Percentiles rank a stretch among this genome's conserved stretches.
Evolutionary conservation across 2,113 vertebrate genomes (phyloP).

Genomic region (Ascaphus truei): DNA sequence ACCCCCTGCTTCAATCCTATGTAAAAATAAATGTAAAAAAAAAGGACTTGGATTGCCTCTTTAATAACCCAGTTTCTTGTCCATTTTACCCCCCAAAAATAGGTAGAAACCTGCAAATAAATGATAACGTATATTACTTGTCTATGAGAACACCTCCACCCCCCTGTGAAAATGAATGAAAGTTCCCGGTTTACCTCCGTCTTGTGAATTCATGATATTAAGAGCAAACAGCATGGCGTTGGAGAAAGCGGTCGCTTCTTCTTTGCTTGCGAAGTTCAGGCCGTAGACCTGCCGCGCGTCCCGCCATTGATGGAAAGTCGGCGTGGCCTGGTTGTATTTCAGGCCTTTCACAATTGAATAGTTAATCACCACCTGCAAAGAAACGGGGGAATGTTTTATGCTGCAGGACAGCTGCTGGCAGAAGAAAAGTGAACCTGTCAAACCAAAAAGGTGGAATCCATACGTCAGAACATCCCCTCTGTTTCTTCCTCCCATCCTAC

Average conservation of each 20-base stretch:
- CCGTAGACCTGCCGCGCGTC: constrained; percentile 96
- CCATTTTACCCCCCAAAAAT: no score
- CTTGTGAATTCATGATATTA: constrained; percentile 94
- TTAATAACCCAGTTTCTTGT: no score
- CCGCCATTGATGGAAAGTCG: constrained; percentile 98
- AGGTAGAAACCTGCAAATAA: no score
- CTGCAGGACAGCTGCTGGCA: neutral
- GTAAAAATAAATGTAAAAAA: no score
- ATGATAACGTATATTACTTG: no score
- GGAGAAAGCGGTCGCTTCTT: constrained; percentile 95
- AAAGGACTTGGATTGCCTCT: no score
- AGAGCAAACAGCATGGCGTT: constrained; percentile 96
- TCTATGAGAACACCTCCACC: no score
- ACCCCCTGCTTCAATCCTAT: no score
- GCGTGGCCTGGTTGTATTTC: constrained; percentile 98
- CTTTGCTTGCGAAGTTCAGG: constrained; percentile 97
- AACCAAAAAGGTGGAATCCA: neutral
- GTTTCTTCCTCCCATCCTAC: no score
- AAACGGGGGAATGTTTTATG: neutral
- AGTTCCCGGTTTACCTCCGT: constrained; percentile 92
- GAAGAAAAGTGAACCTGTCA: neutral
- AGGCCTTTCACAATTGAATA: constrained; percentile 98
- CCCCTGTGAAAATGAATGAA: no score
- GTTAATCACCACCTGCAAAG: constrained; percentile 92
- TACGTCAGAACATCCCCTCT: no score